phyloP scores from a whole-genome alignment of 2,888 invertebrate species.

The Philaethria dido region DNA sequence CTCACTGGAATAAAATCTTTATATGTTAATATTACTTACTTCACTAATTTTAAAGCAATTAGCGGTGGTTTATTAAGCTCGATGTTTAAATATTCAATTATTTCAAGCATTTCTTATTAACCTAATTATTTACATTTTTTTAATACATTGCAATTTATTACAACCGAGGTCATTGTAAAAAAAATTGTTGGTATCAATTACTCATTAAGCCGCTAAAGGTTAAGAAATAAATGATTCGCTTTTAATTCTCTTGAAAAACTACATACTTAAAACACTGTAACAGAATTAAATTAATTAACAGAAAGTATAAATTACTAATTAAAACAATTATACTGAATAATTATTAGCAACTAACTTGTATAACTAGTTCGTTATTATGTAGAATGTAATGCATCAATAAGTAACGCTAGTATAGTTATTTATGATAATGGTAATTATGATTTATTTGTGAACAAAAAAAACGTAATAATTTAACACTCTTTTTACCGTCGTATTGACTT shows the following conservation, averaged over 20 bases:
- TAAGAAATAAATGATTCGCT: too few species aligned
- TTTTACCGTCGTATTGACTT: too few species aligned
- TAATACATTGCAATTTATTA: neutral
- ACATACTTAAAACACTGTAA: neutral
- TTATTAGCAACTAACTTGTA: neutral
- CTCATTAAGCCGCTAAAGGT: too few species aligned
- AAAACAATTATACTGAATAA: neutral
- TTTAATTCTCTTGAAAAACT: neutral
- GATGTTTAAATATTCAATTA: neutral
- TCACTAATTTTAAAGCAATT: neutral
- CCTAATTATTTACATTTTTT: slow-evolving; percentile 3
- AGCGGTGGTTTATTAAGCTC: neutral
- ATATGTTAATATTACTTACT: too few species aligned
- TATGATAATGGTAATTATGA: too few species aligned
- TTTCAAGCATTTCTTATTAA: neutral
- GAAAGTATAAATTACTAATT: neutral
- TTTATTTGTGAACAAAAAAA: too few species aligned
- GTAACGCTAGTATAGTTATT: neutral
- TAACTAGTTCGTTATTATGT: neutral
- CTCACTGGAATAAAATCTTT: too few species aligned
- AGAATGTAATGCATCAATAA: too few species aligned
- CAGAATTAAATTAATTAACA: neutral
- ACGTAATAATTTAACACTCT: too few species aligned
- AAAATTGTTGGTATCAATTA: neutral
- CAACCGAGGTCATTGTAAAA: neutral